Evolutionary conservation across 2,888 invertebrate genomes (phyloP).

Genomic region (Drosophila colorata): DNA sequence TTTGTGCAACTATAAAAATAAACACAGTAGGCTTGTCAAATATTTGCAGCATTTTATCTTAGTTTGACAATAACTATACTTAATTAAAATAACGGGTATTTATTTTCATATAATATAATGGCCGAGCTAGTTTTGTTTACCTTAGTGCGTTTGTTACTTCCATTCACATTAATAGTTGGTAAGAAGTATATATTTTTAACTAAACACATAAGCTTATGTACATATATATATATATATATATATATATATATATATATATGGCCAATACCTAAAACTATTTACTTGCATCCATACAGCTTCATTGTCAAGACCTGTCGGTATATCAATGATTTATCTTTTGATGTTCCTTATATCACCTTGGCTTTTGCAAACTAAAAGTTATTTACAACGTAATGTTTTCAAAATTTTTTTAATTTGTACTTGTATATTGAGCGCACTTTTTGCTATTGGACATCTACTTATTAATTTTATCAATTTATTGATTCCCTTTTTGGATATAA

Average conservation of each 20-base stretch:
- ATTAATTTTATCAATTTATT: slow-evolving; percentile 33
- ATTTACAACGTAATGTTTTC: not conserved
- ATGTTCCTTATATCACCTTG: slow-evolving; percentile 61
- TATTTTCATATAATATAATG: slow-evolving; percentile 31
- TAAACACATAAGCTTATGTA: too few relatives aligned
- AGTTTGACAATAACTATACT: not conserved
- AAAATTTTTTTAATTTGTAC: slow-evolving; percentile 30
- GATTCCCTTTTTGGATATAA: not conserved
- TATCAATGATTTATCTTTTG: slow-evolving; percentile 53
- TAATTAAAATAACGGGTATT: not conserved
- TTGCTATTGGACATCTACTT: slow-evolving; percentile 31
- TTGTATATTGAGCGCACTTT: slow-evolving; percentile 19
- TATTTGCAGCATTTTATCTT: not conserved
- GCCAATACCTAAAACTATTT: too few relatives aligned
- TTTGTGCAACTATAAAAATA: not conserved
- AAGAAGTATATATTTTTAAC: slow-evolving; percentile 26
- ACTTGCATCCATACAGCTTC: slow-evolving; percentile 27
- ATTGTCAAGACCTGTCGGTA: slow-evolving; percentile 45
- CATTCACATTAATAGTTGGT: slow-evolving; percentile 49
- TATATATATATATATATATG: too few relatives aligned
- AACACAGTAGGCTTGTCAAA: not conserved
- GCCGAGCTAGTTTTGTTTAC: slow-evolving; percentile 17
- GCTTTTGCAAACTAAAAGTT: slow-evolving; percentile 28
- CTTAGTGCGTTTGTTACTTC: slow-evolving; percentile 51
- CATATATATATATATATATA: too few relatives aligned